These are phyloP conservation scores for Chionomys nivalis DNA, from an alignment of 2,113 vertebrate genomes.

Conservation along the genomic window DNA sequence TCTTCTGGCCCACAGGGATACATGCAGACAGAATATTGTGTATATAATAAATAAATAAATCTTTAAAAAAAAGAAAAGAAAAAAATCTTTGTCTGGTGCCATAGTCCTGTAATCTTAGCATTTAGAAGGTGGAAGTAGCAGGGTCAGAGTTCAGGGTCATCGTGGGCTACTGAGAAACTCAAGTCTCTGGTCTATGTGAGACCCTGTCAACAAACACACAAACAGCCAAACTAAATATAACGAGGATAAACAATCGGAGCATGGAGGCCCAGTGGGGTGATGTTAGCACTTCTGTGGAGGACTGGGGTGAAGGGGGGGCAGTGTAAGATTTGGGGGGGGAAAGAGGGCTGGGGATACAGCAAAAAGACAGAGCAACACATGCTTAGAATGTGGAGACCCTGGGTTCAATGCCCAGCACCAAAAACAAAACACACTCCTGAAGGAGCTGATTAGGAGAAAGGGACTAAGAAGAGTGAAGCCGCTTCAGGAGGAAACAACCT, in stretches of 20 bases:
- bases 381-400: not conserved
- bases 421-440: not conserved
- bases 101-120: not conserved
- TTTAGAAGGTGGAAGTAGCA: not conserved
- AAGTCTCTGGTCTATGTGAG: not conserved
- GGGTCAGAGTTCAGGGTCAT: not conserved
- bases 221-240: not conserved
- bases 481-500: not conserved
- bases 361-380: not conserved
- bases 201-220: not conserved
- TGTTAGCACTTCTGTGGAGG: not conserved
- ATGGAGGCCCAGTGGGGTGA: not conserved
- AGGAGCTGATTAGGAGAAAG: too few species aligned
- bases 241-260: not conserved
- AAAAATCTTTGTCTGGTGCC: not conserved
- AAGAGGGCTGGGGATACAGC: not conserved
- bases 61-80: too few species aligned
- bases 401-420: not conserved
- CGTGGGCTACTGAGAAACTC: not conserved
- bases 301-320: fast-evolving
- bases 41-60: not conserved
- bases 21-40: too few species aligned
- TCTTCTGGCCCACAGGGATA: too few species aligned
- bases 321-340: not conserved
- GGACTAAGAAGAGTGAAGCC: not conserved